phyloP scores from a whole-genome alignment of 1,140 invertebrate genomes.

The Magallana ariakensis region DNA sequence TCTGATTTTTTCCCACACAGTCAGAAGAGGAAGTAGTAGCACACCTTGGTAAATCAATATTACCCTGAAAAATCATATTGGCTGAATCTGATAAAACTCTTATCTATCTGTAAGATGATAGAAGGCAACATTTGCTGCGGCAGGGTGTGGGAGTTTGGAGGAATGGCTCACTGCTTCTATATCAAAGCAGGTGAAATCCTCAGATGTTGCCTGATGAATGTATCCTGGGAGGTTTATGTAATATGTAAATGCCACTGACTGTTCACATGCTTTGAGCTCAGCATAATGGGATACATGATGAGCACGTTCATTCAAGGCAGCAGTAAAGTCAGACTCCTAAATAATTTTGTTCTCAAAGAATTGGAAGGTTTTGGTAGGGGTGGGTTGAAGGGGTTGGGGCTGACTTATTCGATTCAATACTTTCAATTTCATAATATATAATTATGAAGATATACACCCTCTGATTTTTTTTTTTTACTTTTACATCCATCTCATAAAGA shows the following conservation, averaged over 20 bases:
- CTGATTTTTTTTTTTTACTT: too few species aligned
- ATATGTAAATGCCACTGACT: neutral
- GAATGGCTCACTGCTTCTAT: slow-evolving; percentile 4
- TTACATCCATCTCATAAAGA: too few species aligned
- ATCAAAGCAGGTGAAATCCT: neutral
- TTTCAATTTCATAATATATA: too few species aligned
- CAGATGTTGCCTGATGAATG: neutral
- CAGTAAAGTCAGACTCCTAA: too few species aligned
- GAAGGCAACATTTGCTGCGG: neutral
- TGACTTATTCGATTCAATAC: too few species aligned
- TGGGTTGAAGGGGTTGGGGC: too few species aligned
- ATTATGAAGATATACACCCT: too few species aligned
- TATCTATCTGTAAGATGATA: slow-evolving; percentile 23
- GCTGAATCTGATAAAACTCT: slow-evolving; percentile 14
- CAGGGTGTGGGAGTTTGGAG: slow-evolving; percentile 12
- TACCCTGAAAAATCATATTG: slow-evolving; percentile 23
- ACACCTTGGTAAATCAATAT: neutral
- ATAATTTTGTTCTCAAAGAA: too few species aligned
- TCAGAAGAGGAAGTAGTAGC: neutral
- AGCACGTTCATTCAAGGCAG: too few species aligned
- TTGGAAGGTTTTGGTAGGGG: too few species aligned
- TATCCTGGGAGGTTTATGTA: neutral
- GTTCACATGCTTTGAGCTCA: neutral
- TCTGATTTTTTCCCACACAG: neutral
- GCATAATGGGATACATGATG: too few species aligned